A percentile compares a stretch with the other conserved stretches of the same genome.
Conservation (phyloP, 2,888 invertebrate species). For the Leucozona laternaria region DNA sequence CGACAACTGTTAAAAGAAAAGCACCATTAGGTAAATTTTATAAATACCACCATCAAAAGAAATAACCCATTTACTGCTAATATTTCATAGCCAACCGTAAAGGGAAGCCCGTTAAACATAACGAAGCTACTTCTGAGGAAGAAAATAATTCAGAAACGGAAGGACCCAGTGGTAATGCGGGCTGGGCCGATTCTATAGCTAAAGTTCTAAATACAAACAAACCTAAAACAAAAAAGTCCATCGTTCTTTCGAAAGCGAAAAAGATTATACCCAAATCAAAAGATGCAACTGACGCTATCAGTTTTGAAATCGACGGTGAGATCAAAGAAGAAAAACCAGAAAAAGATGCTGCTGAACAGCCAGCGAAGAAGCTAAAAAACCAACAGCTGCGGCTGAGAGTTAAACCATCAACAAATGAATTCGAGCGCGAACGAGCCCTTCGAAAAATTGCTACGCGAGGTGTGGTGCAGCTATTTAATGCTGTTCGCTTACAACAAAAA, state of each 20-base stretch:
- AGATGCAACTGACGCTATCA: constrained; percentile 84
- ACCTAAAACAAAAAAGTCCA: constrained; percentile 89
- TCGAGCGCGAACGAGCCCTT: constrained; percentile 90
- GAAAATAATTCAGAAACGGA: constrained; percentile 54
- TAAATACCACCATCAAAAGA: neutral
- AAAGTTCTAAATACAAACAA: constrained; percentile 91
- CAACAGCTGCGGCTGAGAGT: constrained; percentile 87
- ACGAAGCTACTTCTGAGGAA: constrained; percentile 60
- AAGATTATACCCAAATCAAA: constrained; percentile 86
- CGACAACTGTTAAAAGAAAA: constrained; percentile 52
- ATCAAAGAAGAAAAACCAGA: constrained; percentile 83
- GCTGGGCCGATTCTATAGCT: constrained; percentile 93
- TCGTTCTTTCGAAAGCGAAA: constrained; percentile 92
- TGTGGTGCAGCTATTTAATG: constrained; percentile 96
- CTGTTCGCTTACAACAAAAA: constrained; percentile 93
- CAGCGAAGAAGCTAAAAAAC: constrained; percentile 81
- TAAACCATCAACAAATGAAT: constrained; percentile 91
- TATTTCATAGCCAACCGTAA: neutral
- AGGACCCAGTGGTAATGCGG: constrained; percentile 85
- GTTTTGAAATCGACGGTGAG: constrained; percentile 89
- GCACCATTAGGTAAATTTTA: constrained; percentile 26
- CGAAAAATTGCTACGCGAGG: constrained; percentile 95
- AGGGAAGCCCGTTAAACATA: constrained; percentile 35
- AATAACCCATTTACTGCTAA: neutral
- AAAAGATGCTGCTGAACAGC: constrained; percentile 77